These are phyloP conservation scores for Drosophila nasuta DNA, from an alignment of 1,140 invertebrate species.

Conservation along the genomic window DNA sequence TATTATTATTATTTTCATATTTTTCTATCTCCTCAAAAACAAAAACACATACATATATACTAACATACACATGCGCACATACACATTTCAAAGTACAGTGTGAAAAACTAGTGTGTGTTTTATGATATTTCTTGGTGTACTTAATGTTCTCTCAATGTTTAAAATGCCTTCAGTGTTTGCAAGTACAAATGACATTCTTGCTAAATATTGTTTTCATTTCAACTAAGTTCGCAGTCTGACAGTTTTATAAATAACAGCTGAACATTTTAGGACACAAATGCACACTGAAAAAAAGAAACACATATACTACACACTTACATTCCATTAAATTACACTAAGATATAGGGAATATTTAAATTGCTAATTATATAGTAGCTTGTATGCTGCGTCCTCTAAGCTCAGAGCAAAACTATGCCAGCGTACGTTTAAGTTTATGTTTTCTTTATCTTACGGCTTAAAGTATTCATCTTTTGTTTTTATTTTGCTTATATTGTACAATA, in stretches of 20 bases:
- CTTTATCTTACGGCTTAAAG: conserved; percentile 45
- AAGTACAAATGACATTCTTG: conserved; percentile 65
- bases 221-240: conserved; percentile 56
- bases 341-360: conserved; percentile 41
- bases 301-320: conserved; percentile 30
- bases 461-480: conserved; percentile 51
- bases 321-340: conserved; percentile 23
- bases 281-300: conserved; percentile 20
- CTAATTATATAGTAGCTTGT: conserved; percentile 73
- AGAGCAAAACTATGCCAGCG: conserved; percentile 65
- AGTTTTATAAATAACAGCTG: conserved; percentile 37
- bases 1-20: conserved; percentile 55
- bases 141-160: conserved; percentile 80
- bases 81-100: conserved; percentile 52
- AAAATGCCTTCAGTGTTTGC: conserved; percentile 82
- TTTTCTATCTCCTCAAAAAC: neutral
- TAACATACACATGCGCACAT: conserved; percentile 13
- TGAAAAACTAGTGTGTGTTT: conserved; percentile 78
- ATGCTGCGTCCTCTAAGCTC: conserved; percentile 49
- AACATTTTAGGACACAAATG: conserved; percentile 45
- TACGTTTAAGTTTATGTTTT: conserved; percentile 63
- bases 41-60: conserved; percentile 16
- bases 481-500: conserved; percentile 53
- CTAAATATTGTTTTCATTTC: conserved; percentile 65
- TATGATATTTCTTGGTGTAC: conserved; percentile 79